Percentiles rank a stretch among this genome's conserved stretches.
Evolutionary conservation across 2,888 invertebrate genomes (phyloP).

Genomic region (Agrilus mali): DNA sequence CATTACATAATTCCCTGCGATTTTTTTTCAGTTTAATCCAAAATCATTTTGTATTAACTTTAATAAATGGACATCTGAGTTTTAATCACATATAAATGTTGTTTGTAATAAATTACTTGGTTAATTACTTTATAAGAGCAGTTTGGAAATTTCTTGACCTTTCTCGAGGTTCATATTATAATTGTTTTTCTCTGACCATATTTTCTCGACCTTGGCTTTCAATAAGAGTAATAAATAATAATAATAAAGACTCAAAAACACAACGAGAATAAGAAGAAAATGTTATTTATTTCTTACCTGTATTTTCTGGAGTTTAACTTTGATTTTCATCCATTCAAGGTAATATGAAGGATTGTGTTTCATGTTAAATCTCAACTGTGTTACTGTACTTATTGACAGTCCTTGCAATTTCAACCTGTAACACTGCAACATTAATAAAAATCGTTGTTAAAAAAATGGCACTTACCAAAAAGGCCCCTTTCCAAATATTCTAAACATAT

Average conservation of each 20-base stretch:
- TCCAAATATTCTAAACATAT: conserved; percentile 27
- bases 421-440: conserved; percentile 3
- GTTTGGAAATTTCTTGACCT: too few relatives aligned
- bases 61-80: too few relatives aligned
- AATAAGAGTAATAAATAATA: background rate
- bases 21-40: too few relatives aligned
- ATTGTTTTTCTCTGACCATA: conserved; percentile 1
- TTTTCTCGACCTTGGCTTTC: background rate
- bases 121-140: too few relatives aligned
- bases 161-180: conserved; percentile 1
- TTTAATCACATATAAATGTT: too few relatives aligned
- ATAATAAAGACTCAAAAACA: background rate
- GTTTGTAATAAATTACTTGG: too few relatives aligned
- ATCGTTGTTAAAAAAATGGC: too few relatives aligned
- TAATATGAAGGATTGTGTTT: conserved; percentile 16
- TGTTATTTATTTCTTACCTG: conserved; percentile 20
- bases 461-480: conserved; percentile 32
- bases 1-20: too few relatives aligned
- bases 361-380: conserved; percentile 14
- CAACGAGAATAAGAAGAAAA: too few relatives aligned
- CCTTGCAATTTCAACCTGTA: conserved; percentile 28
- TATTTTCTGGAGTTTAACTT: conserved; percentile 25
- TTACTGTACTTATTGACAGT: conserved; percentile 25
- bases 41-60: too few relatives aligned
- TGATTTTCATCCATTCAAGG: conserved; percentile 20